Evolutionary conservation across 2,797 vertebrate species (phyloP).

Genomic region (Poeciliopsis turneri): DNA sequence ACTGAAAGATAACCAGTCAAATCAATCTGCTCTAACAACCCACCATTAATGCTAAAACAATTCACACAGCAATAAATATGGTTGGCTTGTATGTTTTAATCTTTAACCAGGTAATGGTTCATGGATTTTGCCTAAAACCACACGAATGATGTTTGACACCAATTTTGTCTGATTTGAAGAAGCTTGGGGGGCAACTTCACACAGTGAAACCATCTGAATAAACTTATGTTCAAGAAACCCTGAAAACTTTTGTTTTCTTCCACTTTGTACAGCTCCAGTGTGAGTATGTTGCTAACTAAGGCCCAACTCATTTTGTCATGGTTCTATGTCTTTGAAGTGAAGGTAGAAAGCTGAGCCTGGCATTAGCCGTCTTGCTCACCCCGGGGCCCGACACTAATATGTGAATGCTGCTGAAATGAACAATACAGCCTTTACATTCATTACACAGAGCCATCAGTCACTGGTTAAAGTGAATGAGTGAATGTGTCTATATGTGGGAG

Average conservation of each 20-base stretch:
- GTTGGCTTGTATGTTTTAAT: not conserved
- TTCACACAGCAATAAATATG: not conserved
- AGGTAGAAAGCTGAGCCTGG: conserved; percentile 67
- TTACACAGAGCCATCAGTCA: conserved; percentile 68
- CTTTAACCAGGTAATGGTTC: not conserved
- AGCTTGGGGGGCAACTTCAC: no score
- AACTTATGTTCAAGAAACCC: not conserved
- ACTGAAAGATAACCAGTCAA: not conserved
- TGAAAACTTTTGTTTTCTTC: not conserved
- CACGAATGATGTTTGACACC: not conserved
- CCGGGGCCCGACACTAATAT: conserved; percentile 63
- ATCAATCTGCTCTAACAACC: not conserved
- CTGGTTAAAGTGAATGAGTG: conserved; percentile 45
- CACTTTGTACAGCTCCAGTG: conserved; percentile 23
- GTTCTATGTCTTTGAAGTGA: conserved; percentile 61
- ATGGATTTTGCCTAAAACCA: not conserved
- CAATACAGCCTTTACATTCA: conserved; percentile 70
- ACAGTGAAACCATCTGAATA: not conserved
- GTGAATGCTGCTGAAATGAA: conserved; percentile 57
- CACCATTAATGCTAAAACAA: not conserved
- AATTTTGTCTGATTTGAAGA: no score
- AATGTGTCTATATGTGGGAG: conserved; percentile 12
- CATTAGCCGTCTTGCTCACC: conserved; percentile 53
- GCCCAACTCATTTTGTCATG: conserved; percentile 9
- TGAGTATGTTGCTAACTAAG: conserved; percentile 39